phyloP scores from a whole-genome alignment of 2,888 invertebrate species.

The Myopa testacea region DNA sequence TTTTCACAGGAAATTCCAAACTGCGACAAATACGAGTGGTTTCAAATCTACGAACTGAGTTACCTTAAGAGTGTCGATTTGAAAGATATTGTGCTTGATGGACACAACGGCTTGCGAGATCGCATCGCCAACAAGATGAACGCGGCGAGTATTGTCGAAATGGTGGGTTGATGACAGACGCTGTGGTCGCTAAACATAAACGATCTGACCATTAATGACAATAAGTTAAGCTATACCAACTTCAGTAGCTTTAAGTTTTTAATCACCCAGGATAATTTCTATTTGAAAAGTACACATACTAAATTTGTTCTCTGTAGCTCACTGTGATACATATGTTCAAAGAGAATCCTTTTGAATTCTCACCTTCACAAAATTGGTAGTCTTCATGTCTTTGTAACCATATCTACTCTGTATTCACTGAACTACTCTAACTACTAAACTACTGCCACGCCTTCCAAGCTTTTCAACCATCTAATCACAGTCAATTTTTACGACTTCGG shows the following conservation, averaged over 20 bases:
- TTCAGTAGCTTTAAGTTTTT: no score
- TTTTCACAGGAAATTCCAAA: background rate
- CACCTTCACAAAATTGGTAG: background rate
- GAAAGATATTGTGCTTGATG: slow-evolving; percentile 40
- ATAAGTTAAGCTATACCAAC: background rate
- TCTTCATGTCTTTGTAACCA: no score
- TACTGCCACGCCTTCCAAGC: no score
- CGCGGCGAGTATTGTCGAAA: slow-evolving; percentile 48
- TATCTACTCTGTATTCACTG: no score
- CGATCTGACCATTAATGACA: background rate
- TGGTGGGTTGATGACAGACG: slow-evolving; percentile 33
- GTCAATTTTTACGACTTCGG: background rate
- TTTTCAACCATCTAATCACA: no score
- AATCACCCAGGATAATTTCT: no score
- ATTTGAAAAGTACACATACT: background rate
- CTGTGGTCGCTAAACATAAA: background rate
- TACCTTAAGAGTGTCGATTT: slow-evolving; percentile 12
- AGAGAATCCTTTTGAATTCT: background rate
- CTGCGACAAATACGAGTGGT: background rate
- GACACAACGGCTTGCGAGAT: slow-evolving; percentile 51
- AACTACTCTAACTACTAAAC: no score
- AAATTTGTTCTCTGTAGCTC: background rate
- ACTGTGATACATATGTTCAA: no score
- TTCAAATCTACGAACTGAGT: background rate
- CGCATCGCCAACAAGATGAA: slow-evolving; percentile 50